Percentiles rank a stretch among this genome's conserved stretches.
Conservation (phyloP, 1,140 invertebrate genomes). For the Drosophila rufa region DNA sequence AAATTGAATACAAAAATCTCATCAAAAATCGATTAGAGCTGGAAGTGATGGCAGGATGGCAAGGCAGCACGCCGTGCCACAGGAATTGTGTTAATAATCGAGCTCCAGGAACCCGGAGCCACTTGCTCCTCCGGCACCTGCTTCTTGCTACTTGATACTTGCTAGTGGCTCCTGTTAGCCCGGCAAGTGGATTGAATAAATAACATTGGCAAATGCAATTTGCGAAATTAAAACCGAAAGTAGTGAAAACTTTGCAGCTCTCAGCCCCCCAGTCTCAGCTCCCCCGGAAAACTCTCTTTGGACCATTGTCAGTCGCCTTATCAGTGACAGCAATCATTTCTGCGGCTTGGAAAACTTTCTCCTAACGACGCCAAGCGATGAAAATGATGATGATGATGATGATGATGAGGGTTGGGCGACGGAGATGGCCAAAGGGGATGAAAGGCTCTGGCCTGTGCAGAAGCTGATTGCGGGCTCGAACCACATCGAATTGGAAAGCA, state of each 20-base stretch:
- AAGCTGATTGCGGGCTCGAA: constrained; percentile 14
- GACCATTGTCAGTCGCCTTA: constrained; percentile 51
- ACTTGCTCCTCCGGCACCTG: constrained; percentile 40
- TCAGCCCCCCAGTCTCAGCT: too few species aligned
- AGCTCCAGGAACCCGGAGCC: constrained; percentile 24
- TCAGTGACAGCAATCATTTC: constrained; percentile 57
- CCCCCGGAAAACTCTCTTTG: not conserved
- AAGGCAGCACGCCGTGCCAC: constrained; percentile 32
- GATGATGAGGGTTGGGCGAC: not conserved
- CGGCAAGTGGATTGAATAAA: constrained; percentile 59
- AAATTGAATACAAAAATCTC: constrained; percentile 82
- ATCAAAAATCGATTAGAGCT: constrained; percentile 80
- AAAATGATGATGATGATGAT: constrained; percentile 35
- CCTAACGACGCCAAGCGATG: constrained; percentile 25
- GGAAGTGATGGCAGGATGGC: constrained; percentile 17
- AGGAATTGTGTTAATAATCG: constrained; percentile 68
- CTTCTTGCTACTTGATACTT: constrained; percentile 6
- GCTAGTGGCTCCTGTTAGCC: not conserved
- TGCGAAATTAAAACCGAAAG: constrained; percentile 75
- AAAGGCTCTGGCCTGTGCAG: not conserved
- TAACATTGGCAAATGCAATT: constrained; percentile 69
- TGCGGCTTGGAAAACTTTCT: constrained; percentile 61
- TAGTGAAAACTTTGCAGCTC: constrained; percentile 34
- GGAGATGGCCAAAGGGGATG: not conserved
- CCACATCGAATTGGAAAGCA: constrained; percentile 39